These are phyloP conservation scores for Brachyistius frenatus DNA, from an alignment of 2,113 vertebrate species.

Conservation along the genomic window DNA sequence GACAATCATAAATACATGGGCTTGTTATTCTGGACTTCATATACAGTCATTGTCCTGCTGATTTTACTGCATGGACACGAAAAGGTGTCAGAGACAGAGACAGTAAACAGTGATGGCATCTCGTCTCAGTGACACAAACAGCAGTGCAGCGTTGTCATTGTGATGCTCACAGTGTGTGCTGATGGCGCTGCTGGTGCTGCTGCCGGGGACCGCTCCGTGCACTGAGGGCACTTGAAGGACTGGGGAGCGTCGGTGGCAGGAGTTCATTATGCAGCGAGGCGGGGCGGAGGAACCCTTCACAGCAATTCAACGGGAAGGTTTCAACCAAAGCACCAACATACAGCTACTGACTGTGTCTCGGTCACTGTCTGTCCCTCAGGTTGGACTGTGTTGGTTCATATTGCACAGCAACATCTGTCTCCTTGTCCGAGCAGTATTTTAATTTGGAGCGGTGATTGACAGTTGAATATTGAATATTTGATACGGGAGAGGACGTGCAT, in stretches of 20 bases:
- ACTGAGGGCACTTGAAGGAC: background rate
- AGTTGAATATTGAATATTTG: too few species aligned
- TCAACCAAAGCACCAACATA: too few species aligned
- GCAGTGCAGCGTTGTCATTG: slow-evolving; percentile 5
- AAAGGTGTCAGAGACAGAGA: slow-evolving; percentile 6
- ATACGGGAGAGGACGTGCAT: too few species aligned
- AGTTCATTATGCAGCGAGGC: slow-evolving; percentile 11
- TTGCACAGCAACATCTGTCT: too few species aligned
- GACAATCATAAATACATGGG: too few species aligned
- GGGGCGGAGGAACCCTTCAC: background rate
- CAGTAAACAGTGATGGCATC: slow-evolving; percentile 25
- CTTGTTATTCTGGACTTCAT: too few species aligned
- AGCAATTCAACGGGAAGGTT: too few species aligned
- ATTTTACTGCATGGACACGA: background rate
- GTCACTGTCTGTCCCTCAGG: too few species aligned
- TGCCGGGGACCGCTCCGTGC: slow-evolving; percentile 2
- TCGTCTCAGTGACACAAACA: slow-evolving; percentile 10
- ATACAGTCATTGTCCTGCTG: background rate
- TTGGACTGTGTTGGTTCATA: too few species aligned
- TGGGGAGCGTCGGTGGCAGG: background rate
- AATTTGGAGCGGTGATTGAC: too few species aligned
- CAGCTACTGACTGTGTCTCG: too few species aligned
- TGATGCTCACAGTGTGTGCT: slow-evolving; percentile 5
- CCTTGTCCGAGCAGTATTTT: too few species aligned
- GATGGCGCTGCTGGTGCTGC: slow-evolving; percentile 31